A percentile compares a stretch with the other conserved stretches of the same genome.
phyloP scores from a whole-genome alignment of 2,888 invertebrate species.

The Epinotia ramella region DNA sequence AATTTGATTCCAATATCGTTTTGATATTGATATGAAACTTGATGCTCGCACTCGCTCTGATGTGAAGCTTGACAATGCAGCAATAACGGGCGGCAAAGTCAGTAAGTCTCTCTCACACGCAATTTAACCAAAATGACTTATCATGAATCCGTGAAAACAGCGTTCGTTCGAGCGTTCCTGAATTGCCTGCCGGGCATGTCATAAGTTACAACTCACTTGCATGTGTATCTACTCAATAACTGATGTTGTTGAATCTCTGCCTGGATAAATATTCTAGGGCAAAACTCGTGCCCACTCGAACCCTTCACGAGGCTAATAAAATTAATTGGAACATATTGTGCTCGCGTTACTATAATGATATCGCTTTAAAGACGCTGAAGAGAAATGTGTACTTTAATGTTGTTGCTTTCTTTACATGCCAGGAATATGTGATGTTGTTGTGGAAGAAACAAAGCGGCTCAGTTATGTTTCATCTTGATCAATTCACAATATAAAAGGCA shows the following conservation, averaged over 20 bases:
- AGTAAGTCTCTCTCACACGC: too few species aligned
- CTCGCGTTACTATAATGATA: conserved; percentile 17
- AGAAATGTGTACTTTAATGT: not conserved
- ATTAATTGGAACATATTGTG: conserved; percentile 7
- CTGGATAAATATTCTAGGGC: conserved; percentile 2
- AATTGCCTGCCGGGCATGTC: not conserved
- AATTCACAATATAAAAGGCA: too few species aligned
- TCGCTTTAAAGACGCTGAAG: not conserved
- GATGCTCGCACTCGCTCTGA: too few species aligned
- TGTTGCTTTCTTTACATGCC: not conserved
- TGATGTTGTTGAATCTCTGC: not conserved
- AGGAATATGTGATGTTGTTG: not conserved
- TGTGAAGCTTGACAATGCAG: too few species aligned
- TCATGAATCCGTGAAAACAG: too few species aligned
- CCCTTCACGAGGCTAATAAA: conserved; percentile 1
- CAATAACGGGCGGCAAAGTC: too few species aligned
- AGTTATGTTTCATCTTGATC: too few species aligned
- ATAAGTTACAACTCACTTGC: not conserved
- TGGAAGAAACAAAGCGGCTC: not conserved
- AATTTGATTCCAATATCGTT: too few species aligned
- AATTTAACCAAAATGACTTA: too few species aligned
- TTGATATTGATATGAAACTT: too few species aligned
- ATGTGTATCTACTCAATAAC: not conserved
- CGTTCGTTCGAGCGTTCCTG: too few species aligned
- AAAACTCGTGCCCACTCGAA: not conserved